phyloP scores from a whole-genome alignment of 1,140 invertebrate genomes.

The Dysdera silvatica region DNA sequence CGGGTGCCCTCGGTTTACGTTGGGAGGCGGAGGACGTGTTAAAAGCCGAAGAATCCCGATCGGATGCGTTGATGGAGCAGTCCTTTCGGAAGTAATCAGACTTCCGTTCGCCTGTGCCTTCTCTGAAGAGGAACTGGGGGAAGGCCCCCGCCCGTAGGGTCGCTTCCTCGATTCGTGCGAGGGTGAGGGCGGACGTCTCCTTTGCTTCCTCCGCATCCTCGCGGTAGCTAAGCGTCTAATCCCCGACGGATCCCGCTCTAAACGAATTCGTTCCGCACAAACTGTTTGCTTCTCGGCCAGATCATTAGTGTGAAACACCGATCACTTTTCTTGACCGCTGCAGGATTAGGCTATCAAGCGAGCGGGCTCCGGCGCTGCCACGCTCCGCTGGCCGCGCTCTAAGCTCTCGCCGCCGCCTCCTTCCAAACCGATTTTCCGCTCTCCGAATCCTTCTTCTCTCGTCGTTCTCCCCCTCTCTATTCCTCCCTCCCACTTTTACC shows the following conservation, averaged over 20 bases:
- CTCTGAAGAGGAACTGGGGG: too few species aligned
- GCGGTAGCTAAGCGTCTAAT: conserved; percentile 26
- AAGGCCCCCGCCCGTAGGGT: too few species aligned
- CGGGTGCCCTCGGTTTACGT: too few species aligned
- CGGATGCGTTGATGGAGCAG: too few species aligned
- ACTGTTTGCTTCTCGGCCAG: conserved; percentile 29
- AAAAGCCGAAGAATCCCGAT: too few species aligned
- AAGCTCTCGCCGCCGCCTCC: conserved; percentile 14
- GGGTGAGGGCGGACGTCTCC: conserved; percentile 18
- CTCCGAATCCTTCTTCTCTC: conserved; percentile 26
- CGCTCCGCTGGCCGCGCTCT: conserved; percentile 13
- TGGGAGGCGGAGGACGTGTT: too few species aligned
- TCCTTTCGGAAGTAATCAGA: too few species aligned
- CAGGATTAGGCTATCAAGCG: conserved; percentile 24
- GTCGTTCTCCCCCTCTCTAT: conserved; percentile 8
- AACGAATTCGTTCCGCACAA: conserved; percentile 30
- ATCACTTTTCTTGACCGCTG: conserved; percentile 31
- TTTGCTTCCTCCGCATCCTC: conserved; percentile 14
- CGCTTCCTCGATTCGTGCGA: too few species aligned
- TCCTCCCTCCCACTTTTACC: conserved; percentile 10
- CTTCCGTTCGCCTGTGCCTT: too few species aligned
- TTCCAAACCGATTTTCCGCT: too few species aligned
- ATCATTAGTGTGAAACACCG: conserved; percentile 29
- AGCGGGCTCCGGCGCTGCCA: not conserved
- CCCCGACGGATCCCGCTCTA: conserved; percentile 9